Evolutionary conservation across 1,140 invertebrate species (phyloP).

Genomic region (Danaus melanippus): DNA sequence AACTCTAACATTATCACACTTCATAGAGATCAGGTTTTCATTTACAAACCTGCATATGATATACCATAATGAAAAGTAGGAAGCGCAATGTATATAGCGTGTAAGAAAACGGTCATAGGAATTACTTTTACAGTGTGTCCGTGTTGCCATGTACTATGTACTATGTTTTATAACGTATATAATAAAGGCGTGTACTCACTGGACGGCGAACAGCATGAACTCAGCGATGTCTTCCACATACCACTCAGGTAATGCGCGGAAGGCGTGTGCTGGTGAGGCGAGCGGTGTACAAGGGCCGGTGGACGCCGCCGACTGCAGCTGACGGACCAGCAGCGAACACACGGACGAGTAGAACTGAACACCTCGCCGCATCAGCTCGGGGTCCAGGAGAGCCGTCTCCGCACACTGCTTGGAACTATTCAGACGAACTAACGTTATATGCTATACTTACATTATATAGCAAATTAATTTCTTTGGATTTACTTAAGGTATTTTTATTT

Average conservation of each 20-base stretch:
- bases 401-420: slow-evolving; percentile 87
- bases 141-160: no score
- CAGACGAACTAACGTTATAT: no score
- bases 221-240: slow-evolving; percentile 97
- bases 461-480: no score
- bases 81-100: no score
- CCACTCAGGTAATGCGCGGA: slow-evolving; percentile 94
- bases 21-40: no score
- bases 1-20: no score
- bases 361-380: slow-evolving; percentile 82
- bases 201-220: slow-evolving; percentile 92
- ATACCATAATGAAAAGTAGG: no score
- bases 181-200: slow-evolving; percentile 78
- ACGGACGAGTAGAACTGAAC: slow-evolving; percentile 90
- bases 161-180: not conserved
- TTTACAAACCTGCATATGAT: no score
- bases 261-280: slow-evolving; percentile 75
- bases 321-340: slow-evolving; percentile 81
- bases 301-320: slow-evolving; percentile 75
- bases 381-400: slow-evolving; percentile 89
- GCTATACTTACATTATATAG: no score
- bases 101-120: no score
- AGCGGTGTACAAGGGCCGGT: slow-evolving; percentile 3
- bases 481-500: no score
- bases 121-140: no score